These are phyloP conservation scores for Ormyrus thymus DNA, from an alignment of 2,888 invertebrate genomes.

Conservation along the genomic window DNA sequence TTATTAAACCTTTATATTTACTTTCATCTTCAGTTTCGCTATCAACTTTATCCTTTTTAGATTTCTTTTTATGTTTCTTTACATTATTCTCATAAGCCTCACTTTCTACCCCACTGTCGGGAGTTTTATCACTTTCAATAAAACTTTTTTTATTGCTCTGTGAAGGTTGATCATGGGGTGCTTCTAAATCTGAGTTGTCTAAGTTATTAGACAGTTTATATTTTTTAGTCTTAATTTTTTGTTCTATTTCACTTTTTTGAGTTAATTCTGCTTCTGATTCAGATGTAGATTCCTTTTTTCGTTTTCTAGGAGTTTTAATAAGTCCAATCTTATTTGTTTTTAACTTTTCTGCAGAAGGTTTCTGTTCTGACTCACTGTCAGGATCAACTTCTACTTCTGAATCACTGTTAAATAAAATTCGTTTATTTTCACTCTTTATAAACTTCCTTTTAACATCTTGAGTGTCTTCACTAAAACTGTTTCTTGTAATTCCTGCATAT, in stretches of 20 bases:
- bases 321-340: constrained; percentile 19
- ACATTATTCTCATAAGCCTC: constrained; percentile 4
- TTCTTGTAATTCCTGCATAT: constrained; percentile 35
- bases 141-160: constrained; percentile 10
- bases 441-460: constrained; percentile 12
- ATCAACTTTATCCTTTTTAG: constrained; percentile 47
- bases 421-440: constrained; percentile 45
- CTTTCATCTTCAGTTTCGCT: constrained; percentile 28
- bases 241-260: constrained; percentile 1
- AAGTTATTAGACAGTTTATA: neutral
- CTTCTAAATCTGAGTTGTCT: neutral
- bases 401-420: constrained; percentile 45
- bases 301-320: constrained; percentile 21
- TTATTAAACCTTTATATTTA: constrained; percentile 19
- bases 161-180: neutral
- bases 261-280: constrained; percentile 24
- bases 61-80: constrained; percentile 45
- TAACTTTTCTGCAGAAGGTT: constrained; percentile 17
- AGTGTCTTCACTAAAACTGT: neutral
- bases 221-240: neutral
- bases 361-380: constrained; percentile 21
- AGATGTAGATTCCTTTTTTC: neutral
- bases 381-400: constrained; percentile 38
- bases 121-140: neutral
- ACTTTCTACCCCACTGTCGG: constrained; percentile 16